These are phyloP conservation scores for Australoheros facetus DNA, from an alignment of 2,797 vertebrate genomes.

Conservation along the genomic window DNA sequence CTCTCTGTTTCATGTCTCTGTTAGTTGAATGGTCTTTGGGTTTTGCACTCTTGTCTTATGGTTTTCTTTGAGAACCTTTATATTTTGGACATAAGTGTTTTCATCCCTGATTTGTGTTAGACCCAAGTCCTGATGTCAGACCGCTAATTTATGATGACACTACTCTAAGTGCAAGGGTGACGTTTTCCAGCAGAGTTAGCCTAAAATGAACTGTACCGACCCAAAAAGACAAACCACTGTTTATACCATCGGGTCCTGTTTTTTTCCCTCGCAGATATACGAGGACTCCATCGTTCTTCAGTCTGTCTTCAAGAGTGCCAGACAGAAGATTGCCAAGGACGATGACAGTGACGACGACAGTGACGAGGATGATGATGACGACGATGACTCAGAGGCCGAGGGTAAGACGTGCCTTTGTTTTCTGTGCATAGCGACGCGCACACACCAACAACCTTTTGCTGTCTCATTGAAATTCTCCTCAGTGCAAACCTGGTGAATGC, in stretches of 20 bases:
- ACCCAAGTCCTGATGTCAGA: background rate
- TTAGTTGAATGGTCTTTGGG: no score
- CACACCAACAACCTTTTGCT: background rate
- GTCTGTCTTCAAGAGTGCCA: constrained; percentile 97
- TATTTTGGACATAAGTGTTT: no score
- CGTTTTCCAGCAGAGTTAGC: background rate
- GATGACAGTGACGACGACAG: constrained; percentile 97
- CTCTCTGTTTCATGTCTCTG: no score
- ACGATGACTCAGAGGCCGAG: constrained; percentile 94
- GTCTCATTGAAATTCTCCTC: constrained; percentile 4
- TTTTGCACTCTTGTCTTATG: no score
- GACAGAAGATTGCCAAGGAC: constrained; percentile 97
- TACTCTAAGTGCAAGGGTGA: background rate
- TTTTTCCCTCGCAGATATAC: constrained; percentile 86
- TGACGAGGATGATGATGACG: constrained; percentile 87
- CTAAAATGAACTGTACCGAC: background rate
- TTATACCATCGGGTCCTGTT: no score
- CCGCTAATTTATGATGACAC: background rate
- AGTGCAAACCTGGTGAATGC: background rate
- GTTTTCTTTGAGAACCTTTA: no score
- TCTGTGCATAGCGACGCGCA: background rate
- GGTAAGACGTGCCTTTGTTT: constrained; percentile 72
- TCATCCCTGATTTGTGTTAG: no score
- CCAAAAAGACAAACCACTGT: background rate
- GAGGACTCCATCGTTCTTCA: constrained; percentile 98